These are phyloP conservation scores for Calameuta pallipes DNA, from an alignment of 2,888 invertebrate species.

Conservation along the genomic window DNA sequence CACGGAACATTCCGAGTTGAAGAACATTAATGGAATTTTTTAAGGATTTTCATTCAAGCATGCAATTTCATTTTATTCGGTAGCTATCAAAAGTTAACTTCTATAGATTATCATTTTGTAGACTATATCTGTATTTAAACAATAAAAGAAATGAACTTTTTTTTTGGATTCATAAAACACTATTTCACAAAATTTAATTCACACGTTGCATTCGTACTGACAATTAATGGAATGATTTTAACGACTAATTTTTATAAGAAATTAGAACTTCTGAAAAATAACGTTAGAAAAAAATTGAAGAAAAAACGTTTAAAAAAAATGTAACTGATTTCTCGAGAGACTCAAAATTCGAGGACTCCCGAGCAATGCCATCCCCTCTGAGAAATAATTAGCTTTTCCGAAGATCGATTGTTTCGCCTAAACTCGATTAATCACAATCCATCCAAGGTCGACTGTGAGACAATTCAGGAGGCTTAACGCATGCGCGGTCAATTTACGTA, in stretches of 20 bases:
- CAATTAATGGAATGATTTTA: neutral
- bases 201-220: neutral
- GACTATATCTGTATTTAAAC: neutral
- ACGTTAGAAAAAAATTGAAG: neutral
- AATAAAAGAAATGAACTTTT: no score
- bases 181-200: neutral
- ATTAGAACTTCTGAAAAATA: neutral
- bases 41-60: slow-evolving; percentile 41
- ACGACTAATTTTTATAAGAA: neutral
- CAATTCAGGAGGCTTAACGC: neutral
- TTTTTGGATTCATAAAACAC: neutral
- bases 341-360: neutral
- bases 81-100: neutral
- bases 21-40: slow-evolving; percentile 55
- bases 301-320: neutral
- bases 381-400: neutral
- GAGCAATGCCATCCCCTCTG: neutral
- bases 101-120: neutral
- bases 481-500: neutral
- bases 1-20: slow-evolving; percentile 5
- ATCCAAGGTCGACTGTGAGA: neutral
- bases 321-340: neutral
- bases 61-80: neutral
- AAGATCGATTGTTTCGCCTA: neutral
- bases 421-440: neutral